A percentile compares a stretch with the other conserved stretches of the same genome.
phyloP scores from a whole-genome alignment of 2,888 invertebrate species.

The Psylliodes chrysocephalus region DNA sequence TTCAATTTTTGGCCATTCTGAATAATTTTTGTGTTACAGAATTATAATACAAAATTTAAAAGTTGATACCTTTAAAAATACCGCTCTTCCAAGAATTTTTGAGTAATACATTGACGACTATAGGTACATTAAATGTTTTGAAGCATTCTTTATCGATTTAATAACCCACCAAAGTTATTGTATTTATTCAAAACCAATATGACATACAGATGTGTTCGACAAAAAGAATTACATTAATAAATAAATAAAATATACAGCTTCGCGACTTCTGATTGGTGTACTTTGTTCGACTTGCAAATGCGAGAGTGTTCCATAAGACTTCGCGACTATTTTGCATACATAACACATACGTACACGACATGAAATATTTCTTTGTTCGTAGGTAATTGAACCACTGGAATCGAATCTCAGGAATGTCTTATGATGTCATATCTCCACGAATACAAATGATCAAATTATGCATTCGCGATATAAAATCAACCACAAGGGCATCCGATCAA shows the following conservation, averaged over 20 bases:
- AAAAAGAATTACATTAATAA: not conserved
- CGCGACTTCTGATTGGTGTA: slow-evolving; percentile 22
- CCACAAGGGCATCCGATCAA: slow-evolving; percentile 28
- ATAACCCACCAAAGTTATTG: too few species aligned
- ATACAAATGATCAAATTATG: slow-evolving; percentile 31
- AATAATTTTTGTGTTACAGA: too few species aligned
- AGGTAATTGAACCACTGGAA: slow-evolving; percentile 33
- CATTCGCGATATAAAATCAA: slow-evolving; percentile 27
- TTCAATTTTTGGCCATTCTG: too few species aligned
- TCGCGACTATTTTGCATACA: slow-evolving; percentile 26
- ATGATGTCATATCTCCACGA: slow-evolving; percentile 29
- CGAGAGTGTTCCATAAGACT: slow-evolving; percentile 13
- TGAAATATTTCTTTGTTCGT: slow-evolving; percentile 33
- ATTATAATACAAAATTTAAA: too few species aligned
- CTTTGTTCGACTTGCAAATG: slow-evolving; percentile 23
- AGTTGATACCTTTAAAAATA: too few species aligned
- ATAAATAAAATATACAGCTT: slow-evolving; percentile 6
- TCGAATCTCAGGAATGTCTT: slow-evolving; percentile 33
- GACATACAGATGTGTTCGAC: not conserved
- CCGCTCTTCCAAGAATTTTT: too few species aligned
- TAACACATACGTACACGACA: slow-evolving; percentile 27
- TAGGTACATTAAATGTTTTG: too few species aligned
- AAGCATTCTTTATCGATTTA: too few species aligned
- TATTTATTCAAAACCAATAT: not conserved
- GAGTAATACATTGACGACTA: too few species aligned